Evolutionary conservation across 2,113 vertebrate species (phyloP), one percentile per base, ranked within the genome.

Genomic region (Galbula dea): DNA sequence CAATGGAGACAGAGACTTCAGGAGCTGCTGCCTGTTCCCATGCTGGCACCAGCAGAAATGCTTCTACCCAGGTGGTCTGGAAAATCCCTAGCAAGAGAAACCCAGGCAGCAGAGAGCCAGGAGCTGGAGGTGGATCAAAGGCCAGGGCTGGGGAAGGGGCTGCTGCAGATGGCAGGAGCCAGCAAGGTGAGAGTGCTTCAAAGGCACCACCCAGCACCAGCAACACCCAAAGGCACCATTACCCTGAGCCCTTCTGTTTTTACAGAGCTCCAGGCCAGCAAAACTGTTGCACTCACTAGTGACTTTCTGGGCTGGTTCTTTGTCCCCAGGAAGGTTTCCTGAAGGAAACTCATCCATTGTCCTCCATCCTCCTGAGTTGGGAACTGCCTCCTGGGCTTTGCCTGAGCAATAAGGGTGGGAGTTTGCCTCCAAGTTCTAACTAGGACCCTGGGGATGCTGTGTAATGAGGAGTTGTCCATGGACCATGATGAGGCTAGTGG

Each of bases 21-120:
- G 86, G 83, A 76, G 68, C 39, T 12, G 75, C 86, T 0, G 45
- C 0, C 1, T 20, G 61, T 66, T 94, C 92, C 89, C 89, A 63
- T 16, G 4, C 79, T 16, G 2, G 61, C 81, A 37, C 34, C 0
- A 3, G 51, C 83, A 68, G 83, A 54, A 92, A 71, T 8, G 23
- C 26, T 86, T 27, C 94, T 32, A 81, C 93, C 77, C 93, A 88
- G 93, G 93, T 88, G 94, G 93, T 86, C 95, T 88, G 95, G 95
- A 93, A 94, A 96, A 92, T 29, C 95, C 95, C 86, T 5, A 3
- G 34, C 5, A 84, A 93, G 46, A 88, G 63, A 76, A 58, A 18
- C 0, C 2, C 0, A 1, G 72, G 87, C 61, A 57, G 77, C 23
- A 18, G 83, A 22, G 0, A 11, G 8, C 0, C 12, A 5, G 67